Percentiles rank a stretch among this genome's conserved stretches.
These are phyloP conservation scores for Heliconius ethilla DNA, from an alignment of 2,888 invertebrate genomes.

Conservation along the genomic window DNA sequence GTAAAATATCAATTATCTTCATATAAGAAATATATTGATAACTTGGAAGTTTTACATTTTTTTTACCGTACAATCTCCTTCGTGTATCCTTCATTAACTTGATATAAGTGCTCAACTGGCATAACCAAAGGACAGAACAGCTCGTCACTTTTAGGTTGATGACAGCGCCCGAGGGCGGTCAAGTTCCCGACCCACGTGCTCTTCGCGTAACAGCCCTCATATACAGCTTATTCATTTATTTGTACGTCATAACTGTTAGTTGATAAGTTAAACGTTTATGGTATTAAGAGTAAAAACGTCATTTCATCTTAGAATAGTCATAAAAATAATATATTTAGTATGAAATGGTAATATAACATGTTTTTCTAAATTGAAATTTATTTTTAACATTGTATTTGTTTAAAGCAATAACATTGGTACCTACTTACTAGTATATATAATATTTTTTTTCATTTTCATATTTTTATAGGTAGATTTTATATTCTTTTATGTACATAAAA, in stretches of 20 bases:
- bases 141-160: conserved; percentile 37
- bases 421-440: neutral
- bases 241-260: neutral
- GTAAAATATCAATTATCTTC: too few relatives aligned
- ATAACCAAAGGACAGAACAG: neutral
- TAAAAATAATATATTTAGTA: neutral
- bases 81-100: too few relatives aligned
- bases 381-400: neutral
- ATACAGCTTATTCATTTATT: conserved; percentile 10
- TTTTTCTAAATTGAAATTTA: neutral
- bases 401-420: neutral
- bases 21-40: too few relatives aligned
- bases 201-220: conserved; percentile 23
- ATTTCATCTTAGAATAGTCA: neutral
- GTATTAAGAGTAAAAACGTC: neutral
- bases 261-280: neutral
- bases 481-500: neutral
- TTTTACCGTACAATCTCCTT: too few relatives aligned
- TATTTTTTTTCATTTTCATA: neutral
- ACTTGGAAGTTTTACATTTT: too few relatives aligned
- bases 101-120: neutral
- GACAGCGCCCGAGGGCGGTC: conserved; percentile 50
- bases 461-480: neutral
- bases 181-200: conserved; percentile 56
- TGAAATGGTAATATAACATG: neutral